phyloP scores from a whole-genome alignment of 1,140 invertebrate genomes.

The Calephelis virginiensis region DNA sequence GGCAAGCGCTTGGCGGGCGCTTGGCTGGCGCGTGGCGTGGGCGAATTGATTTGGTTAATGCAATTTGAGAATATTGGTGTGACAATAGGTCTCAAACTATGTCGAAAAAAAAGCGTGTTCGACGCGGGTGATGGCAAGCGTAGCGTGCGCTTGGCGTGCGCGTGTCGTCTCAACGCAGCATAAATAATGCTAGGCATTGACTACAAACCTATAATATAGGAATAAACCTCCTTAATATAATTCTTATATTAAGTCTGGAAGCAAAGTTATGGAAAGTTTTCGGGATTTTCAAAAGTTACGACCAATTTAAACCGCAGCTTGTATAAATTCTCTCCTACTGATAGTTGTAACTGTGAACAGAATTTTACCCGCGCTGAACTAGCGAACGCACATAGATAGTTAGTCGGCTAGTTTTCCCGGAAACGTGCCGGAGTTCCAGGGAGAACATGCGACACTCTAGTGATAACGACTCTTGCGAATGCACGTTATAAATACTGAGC shows the following conservation, averaged over 20 bases:
- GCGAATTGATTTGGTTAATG: too few relatives aligned
- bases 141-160: too few relatives aligned
- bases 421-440: background rate
- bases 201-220: too few relatives aligned
- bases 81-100: too few relatives aligned
- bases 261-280: background rate
- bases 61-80: too few relatives aligned
- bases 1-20: too few relatives aligned
- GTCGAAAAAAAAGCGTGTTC: too few relatives aligned
- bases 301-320: background rate
- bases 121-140: too few relatives aligned
- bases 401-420: conserved; percentile 2
- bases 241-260: too few relatives aligned
- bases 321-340: background rate
- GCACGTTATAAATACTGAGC: background rate
- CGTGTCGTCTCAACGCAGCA: too few relatives aligned
- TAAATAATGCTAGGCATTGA: too few relatives aligned
- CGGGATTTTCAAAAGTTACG: background rate
- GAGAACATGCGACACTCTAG: conserved; percentile 6
- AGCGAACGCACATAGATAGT: conserved; percentile 9
- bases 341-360: background rate
- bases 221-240: background rate
- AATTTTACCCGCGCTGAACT: background rate
- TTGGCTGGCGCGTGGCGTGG: too few relatives aligned
- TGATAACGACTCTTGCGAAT: conserved; percentile 1